Evolutionary conservation across 2,797 vertebrate genomes (phyloP), one percentile per base, ranked within the genome.

Genomic region (Lophotriccus pileatus): DNA sequence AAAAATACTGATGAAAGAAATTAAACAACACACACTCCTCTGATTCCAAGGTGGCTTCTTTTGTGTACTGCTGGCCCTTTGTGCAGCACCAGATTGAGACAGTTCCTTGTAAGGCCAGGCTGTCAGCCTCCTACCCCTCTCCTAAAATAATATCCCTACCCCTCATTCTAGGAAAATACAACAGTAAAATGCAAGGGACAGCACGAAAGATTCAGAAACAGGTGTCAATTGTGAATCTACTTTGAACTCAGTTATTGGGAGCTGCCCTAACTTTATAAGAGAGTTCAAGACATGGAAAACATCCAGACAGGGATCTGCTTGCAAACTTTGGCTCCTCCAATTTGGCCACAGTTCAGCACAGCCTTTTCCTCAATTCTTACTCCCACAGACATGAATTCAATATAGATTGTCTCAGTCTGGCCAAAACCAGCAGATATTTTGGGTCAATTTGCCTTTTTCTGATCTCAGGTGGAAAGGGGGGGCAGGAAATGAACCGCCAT

Each of bases 11-110:
- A 62, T 44, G 53, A 91, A 93, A 91, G 41, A 58, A 95, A 72
- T 47, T 43, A 77, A 56, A 74, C 10, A 87, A 85, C 25, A 74
- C 64, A 90, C 10, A 28, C 5, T 68, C 39, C 53, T 53, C 64
- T 86, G 55, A 12, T 88, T 89, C 84, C 43, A 85, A 90, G 55
- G 73, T 84, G 46, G 19, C 73, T 95, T 93, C 50, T 75, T 93
- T 56, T 43, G 66, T 87, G 68, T 24, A 55, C 10, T 58, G 18
- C 2, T 4, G 4, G 30, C 46, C 37, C 34, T 84, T 76, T 77
- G 70, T 77, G 81, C 37, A 81, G 46, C 32, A 79, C 14, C 53
- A 64, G 49, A 56, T 30, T 20, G 44, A 7, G 5, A 73, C 16
- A 49, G n/a, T 3, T 63, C 64, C 52, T 70, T 74, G 30, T 41